These are phyloP conservation scores for Sebastiscus albofasciatus DNA, from an alignment of 2,797 vertebrate genomes.

Conservation along the genomic window DNA sequence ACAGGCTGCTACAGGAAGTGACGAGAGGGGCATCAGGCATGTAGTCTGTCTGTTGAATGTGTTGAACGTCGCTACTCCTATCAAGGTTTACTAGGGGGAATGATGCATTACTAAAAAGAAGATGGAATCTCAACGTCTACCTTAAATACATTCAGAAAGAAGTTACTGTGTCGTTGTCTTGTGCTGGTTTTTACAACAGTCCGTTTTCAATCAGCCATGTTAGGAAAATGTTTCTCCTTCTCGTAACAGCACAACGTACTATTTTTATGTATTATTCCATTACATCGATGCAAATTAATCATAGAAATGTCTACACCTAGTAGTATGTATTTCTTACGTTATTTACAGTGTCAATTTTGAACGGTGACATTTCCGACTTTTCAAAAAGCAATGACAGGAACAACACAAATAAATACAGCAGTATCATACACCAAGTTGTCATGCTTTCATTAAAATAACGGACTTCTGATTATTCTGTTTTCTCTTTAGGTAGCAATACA, in stretches of 20 bases:
- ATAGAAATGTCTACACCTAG: slow-evolving; percentile 84
- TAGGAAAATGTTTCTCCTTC: slow-evolving; percentile 85
- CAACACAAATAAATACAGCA: slow-evolving; percentile 86
- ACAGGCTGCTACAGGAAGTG: slow-evolving; percentile 67
- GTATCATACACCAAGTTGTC: slow-evolving; percentile 85
- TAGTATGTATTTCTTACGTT: slow-evolving; percentile 75
- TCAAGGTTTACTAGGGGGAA: slow-evolving; percentile 48
- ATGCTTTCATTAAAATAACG: slow-evolving; percentile 83
- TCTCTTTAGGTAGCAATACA: slow-evolving; percentile 73
- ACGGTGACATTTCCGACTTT: slow-evolving; percentile 76
- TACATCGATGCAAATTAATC: slow-evolving; percentile 84
- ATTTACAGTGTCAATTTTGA: slow-evolving; percentile 83
- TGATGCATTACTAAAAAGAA: slow-evolving; percentile 68
- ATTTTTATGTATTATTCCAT: slow-evolving; percentile 74
- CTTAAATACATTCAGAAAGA: slow-evolving; percentile 88
- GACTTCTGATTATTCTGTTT: slow-evolving; percentile 73
- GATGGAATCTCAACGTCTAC: slow-evolving; percentile 81
- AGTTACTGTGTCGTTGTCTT: slow-evolving; percentile 86
- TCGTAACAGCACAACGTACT: slow-evolving; percentile 86
- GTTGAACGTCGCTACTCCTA: slow-evolving; percentile 52
- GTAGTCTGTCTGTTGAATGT: slow-evolving; percentile 41
- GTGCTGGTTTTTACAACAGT: slow-evolving; percentile 91
- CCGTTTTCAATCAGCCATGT: slow-evolving; percentile 91
- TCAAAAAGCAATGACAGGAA: slow-evolving; percentile 85
- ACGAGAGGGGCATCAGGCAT: slow-evolving; percentile 43